A percentile compares a stretch with the other conserved stretches of the same genome.
Evolutionary conservation across 1,140 invertebrate genomes (phyloP).

Genomic region (Aphelenchoides avenae): DNA sequence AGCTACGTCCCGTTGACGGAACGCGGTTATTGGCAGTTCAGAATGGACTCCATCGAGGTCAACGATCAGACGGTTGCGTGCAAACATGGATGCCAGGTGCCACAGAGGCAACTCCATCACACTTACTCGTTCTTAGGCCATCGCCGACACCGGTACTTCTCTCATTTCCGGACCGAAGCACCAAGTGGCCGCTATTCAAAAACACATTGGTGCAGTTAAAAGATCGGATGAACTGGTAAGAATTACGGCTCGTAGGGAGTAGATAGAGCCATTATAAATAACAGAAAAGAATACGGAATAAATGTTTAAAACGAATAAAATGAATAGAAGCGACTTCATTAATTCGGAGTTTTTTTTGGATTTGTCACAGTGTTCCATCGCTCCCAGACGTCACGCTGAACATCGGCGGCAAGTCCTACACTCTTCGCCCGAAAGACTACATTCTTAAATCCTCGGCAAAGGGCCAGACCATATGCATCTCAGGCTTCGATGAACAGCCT

Average conservation of each 20-base stretch:
- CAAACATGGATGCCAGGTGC: constrained; percentile 53
- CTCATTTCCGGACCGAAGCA: constrained; percentile 84
- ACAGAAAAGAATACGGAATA: too few relatives aligned
- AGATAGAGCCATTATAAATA: too few relatives aligned
- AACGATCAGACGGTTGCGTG: constrained; percentile 40
- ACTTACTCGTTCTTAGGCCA: constrained; percentile 67
- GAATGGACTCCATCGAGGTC: constrained; percentile 70
- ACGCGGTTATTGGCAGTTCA: constrained; percentile 95
- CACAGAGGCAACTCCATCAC: constrained; percentile 4
- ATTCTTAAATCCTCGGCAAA: constrained; percentile 56
- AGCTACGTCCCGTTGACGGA: constrained; percentile 80
- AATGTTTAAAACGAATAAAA: too few relatives aligned
- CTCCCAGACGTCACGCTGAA: constrained; percentile 77
- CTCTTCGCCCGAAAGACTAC: constrained; percentile 59
- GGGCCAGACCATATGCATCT: constrained; percentile 75
- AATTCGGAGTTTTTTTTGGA: too few relatives aligned
- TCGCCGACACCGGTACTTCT: constrained; percentile 96
- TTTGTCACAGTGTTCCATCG: constrained; percentile 62
- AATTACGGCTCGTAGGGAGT: constrained; percentile 19
- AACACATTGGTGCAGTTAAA: constrained; percentile 68
- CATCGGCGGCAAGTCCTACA: constrained; percentile 74
- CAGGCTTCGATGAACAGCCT: constrained; percentile 92
- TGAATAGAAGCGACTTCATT: too few relatives aligned
- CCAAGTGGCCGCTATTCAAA: constrained; percentile 80
- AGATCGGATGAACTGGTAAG: constrained; percentile 54